Percentiles rank a stretch among this genome's conserved stretches.
Conservation (phyloP, 2,797 vertebrate genomes). For the Luscinia luscinia region DNA sequence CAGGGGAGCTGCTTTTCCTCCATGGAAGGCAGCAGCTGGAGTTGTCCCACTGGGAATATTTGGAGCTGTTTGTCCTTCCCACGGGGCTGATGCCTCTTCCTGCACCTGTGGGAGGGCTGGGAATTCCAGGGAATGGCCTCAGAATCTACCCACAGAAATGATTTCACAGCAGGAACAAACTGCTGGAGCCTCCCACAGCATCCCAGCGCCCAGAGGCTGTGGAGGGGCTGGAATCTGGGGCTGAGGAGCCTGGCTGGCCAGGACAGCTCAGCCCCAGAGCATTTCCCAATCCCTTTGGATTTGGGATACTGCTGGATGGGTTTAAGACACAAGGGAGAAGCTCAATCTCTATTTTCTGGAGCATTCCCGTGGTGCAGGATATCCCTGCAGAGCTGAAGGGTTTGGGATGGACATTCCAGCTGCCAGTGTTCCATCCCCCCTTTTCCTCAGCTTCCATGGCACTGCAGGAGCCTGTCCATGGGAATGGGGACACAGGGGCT, state of each 20-base stretch:
- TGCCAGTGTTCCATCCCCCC: not conserved
- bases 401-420: not conserved
- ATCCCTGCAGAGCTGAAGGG: not conserved
- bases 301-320: not conserved
- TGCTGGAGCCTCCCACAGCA: not conserved
- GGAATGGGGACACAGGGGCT: not conserved
- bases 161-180: not conserved
- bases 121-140: not conserved
- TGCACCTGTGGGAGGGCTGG: fast-evolving
- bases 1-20: not conserved
- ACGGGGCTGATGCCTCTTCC: not conserved
- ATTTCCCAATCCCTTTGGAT: not conserved
- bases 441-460: not conserved
- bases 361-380: not conserved
- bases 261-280: not conserved
- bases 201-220: not conserved
- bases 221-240: not conserved
- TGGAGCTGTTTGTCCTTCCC: not conserved
- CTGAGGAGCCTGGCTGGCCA: not conserved
- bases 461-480: fast-evolving
- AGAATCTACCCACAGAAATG: not conserved
- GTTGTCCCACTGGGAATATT: not conserved
- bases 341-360: not conserved
- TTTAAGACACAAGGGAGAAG: not conserved
- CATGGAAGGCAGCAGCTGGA: not conserved